phyloP scores from a whole-genome alignment of 2,888 invertebrate species.

The Mimachlamys varia region DNA sequence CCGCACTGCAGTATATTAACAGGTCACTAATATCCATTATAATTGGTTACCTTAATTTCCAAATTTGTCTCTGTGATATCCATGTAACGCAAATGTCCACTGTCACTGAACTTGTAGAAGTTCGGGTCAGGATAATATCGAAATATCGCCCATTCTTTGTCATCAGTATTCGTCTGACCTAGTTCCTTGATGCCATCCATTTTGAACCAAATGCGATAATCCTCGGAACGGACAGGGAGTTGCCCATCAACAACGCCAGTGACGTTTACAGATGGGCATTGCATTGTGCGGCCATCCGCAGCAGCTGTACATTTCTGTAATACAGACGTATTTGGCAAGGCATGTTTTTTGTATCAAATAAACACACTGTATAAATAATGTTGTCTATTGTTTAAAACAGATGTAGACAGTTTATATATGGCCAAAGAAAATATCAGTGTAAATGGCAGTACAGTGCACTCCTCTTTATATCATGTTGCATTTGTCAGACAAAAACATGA shows the following conservation, averaged over 20 bases:
- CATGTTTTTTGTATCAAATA: too few species aligned
- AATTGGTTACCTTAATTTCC: conserved; percentile 66
- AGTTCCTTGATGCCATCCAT: conserved; percentile 78
- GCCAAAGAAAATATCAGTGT: too few species aligned
- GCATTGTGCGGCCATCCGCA: conserved; percentile 61
- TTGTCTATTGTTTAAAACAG: too few species aligned
- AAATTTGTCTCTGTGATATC: conserved; percentile 67
- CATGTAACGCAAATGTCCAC: conserved; percentile 62
- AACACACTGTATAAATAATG: too few species aligned
- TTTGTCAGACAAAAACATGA: too few species aligned
- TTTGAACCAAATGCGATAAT: conserved; percentile 61
- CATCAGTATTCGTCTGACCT: conserved; percentile 45
- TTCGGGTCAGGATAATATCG: conserved; percentile 78
- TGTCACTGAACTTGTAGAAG: conserved; percentile 64
- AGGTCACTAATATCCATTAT: background rate
- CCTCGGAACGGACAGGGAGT: conserved; percentile 11
- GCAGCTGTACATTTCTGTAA: conserved; percentile 58
- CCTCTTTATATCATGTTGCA: too few species aligned
- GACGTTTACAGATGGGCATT: conserved; percentile 73
- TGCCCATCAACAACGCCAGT: conserved; percentile 51
- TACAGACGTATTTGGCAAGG: background rate
- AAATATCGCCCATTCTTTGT: conserved; percentile 64
- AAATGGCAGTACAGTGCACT: too few species aligned
- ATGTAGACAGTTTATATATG: too few species aligned
- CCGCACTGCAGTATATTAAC: too few species aligned